Percentiles rank a stretch among this genome's conserved stretches.
phyloP scores from a whole-genome alignment of 35 echinoderm and acorn worm species.

The Acanthaster planci region DNA sequence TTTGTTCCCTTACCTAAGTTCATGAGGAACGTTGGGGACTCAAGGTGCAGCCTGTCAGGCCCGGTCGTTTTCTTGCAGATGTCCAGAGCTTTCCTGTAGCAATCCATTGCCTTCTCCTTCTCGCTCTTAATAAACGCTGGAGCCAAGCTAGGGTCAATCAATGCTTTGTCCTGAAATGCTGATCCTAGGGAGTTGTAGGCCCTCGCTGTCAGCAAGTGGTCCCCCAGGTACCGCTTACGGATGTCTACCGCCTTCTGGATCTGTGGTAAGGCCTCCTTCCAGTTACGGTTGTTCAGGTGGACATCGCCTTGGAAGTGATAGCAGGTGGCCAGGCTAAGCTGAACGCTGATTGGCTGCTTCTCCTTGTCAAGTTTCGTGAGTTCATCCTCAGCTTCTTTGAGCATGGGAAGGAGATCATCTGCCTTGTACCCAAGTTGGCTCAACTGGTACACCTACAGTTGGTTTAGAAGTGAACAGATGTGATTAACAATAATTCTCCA shows the following conservation, averaged over 20 bases:
- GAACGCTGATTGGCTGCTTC: constrained; percentile 26
- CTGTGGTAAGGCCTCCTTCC: constrained; percentile 40
- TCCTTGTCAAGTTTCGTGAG: constrained; percentile 33
- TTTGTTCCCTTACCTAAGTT: constrained; percentile 61
- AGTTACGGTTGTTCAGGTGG: neutral
- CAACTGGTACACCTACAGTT: constrained; percentile 36
- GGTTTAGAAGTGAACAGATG: no score
- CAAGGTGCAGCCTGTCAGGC: constrained; percentile 65
- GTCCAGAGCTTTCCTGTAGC: constrained; percentile 65
- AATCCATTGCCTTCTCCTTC: constrained; percentile 68
- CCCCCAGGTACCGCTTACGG: constrained; percentile 44
- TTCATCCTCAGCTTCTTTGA: constrained; percentile 60
- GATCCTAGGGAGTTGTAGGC: constrained; percentile 48
- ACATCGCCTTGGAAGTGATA: constrained; percentile 73
- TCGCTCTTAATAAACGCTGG: constrained; percentile 59
- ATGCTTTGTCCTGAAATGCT: constrained; percentile 50
- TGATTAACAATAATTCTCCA: no score
- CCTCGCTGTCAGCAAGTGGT: constrained; percentile 52
- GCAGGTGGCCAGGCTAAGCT: constrained; percentile 63
- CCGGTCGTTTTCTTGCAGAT: constrained; percentile 58
- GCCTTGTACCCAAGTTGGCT: constrained; percentile 57
- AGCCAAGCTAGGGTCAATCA: constrained; percentile 28
- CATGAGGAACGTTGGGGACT: constrained; percentile 64
- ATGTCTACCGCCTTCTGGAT: constrained; percentile 50
- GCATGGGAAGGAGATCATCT: constrained; percentile 53